Conservation (phyloP, 2,113 vertebrate genomes). For the Ifrita kowaldi region DNA sequence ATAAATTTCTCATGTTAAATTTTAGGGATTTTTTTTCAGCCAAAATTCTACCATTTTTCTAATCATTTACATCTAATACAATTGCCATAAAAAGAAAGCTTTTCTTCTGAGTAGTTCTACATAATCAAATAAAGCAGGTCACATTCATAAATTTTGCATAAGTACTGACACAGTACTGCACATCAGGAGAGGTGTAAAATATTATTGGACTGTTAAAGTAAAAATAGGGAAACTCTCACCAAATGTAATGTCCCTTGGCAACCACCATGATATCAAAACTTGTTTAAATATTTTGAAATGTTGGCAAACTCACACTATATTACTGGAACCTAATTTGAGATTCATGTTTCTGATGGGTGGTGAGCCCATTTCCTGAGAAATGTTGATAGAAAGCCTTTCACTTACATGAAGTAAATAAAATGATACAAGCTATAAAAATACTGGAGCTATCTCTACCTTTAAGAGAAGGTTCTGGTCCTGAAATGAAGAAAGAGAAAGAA, state of each 20-base stretch:
- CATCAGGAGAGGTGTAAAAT: neutral
- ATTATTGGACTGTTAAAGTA: neutral
- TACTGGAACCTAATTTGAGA: neutral
- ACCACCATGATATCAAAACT: neutral
- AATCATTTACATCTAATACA: neutral
- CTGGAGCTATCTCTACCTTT: neutral
- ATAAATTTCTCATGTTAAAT: neutral
- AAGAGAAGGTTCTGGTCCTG: neutral
- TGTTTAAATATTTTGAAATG: neutral
- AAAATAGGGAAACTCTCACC: neutral
- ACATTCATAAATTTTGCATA: neutral
- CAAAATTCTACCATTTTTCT: neutral
- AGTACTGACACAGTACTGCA: neutral
- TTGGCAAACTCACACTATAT: neutral
- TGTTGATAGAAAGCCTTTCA: neutral
- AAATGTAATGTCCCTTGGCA: neutral
- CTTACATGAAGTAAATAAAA: neutral
- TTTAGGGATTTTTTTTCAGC: neutral
- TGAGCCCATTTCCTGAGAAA: neutral
- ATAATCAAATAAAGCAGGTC: neutral
- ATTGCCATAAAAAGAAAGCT: neutral
- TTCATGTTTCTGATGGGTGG: neutral
- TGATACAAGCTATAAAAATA: neutral
- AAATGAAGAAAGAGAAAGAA: neutral
- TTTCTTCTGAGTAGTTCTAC: neutral